Base-by-base conservation (phyloP, 2,797 vertebrate species). In the Erithacus rubecula region DNA sequence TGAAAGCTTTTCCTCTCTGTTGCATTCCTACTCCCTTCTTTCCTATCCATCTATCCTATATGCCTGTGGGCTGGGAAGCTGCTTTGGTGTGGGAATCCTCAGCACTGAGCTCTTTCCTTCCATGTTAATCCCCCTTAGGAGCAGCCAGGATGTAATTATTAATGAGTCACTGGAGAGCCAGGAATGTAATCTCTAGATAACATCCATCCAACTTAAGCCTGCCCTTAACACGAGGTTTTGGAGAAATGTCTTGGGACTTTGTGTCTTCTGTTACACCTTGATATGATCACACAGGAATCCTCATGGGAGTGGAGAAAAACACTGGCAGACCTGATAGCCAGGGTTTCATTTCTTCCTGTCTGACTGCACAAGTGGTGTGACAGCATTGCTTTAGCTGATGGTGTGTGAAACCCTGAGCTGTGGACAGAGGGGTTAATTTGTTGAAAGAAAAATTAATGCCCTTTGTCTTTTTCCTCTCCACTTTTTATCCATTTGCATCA, bases 181-280 rank as follows among this genome's bases (percentile, higher is more conserved):
- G 83, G 87, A 77, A 43, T 49, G 32, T n/a, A 46, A 89, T 83
- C 68, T 69, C 58, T 34, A 55, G 49, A 39, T 63, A 72, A 43
- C 44, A 44, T 23, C 71, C 10, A 2, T 43, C 55, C 46, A 20
- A 5, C 27, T 69, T 71, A 85, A 87, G 52, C 22, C 47, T 71
- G 53, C 47, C 32, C 43, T 81, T 78, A 62, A 47, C 0, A 1
- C 0, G 5, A 2, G 0, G 21, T 16, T 21, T 20, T 78, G 39
- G 67, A 83, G 71, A 83, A 91, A 34, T 26, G n/a, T 34, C 44
- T 43, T 52, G 67, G 55, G 83, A 63, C 44, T 55, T 64, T 55
- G 12, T 60, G 46, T 63, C 77, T 91, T 76, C 81, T 65, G 26
- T n/a, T 55, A 41, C 43, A 49, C 46, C 43, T 82, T 72, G 62